Base-by-base conservation (phyloP, 2,888 invertebrate genomes). In the Busseola fusca region DNA sequence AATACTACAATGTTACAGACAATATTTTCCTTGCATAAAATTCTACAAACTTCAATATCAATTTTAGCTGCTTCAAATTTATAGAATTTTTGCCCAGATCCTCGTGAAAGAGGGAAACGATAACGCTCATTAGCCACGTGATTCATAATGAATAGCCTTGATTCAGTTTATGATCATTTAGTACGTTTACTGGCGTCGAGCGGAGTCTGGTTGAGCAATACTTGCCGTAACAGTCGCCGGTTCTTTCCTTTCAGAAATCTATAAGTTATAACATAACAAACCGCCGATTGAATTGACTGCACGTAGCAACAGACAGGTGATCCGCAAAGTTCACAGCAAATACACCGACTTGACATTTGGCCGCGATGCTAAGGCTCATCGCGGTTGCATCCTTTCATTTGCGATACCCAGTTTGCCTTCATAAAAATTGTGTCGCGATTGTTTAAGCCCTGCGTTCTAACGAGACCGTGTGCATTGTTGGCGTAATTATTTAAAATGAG, bases 331-430 rank as follows among this genome's bases (percentile, higher is more conserved):
- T 93, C 91, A 92, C 82, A 87, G 87, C 87, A 86, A 87, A 87
- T 88, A 87, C 86, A 86, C 86, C 82, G 86, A 82, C 87, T 89
- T 92, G 95, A 92, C 94, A 94, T 94, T 95, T 93, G 90, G 86
- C 80, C 71, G 83, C 70, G 69, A 76, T 65, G 73, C 76, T 76
- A 64, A 86, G 86, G 86, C 88, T 88, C 92, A 90, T 91, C 92
- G 88, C 87, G 88, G 87, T 89, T 85, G 88, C 91, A 92, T 94
- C 94, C 94, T 94, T 93, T 94, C 94, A 85, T 92, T 91, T 87
- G 83, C 86, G 80, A 84, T 84, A 87, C 87, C 89, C 85, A 76
- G 94, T 94, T 94, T 89, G 88, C 94, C 95, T 95, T 94, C 93
- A 87, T 87, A 87, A 89, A 90, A 92, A 89, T 89, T 84, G 82